Conservation (phyloP, 2,797 vertebrate species). For the Lepilemur ruficaudatus region DNA sequence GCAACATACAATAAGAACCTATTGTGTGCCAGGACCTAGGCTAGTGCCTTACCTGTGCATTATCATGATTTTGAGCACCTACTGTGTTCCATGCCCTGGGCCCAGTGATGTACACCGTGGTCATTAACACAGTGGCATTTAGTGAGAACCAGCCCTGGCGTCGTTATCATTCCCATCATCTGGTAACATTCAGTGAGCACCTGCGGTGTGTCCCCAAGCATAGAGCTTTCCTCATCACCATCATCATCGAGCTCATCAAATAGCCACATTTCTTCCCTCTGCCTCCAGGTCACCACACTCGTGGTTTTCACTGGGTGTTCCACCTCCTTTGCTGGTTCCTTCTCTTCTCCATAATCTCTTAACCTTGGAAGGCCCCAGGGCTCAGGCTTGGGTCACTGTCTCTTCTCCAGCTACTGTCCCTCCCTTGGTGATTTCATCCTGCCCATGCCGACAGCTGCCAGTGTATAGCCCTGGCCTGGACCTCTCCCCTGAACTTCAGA, state of each 20-base stretch:
- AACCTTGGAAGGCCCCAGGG: neutral
- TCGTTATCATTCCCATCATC: no score
- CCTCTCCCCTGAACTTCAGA: neutral
- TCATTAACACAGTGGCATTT: neutral
- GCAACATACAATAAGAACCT: neutral
- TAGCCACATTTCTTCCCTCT: neutral
- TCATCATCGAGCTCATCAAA: neutral
- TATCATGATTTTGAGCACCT: neutral
- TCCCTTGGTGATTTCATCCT: neutral
- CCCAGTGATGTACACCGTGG: neutral
- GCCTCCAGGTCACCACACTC: neutral
- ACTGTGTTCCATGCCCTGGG: neutral
- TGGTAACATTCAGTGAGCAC: neutral
- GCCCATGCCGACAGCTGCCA: neutral
- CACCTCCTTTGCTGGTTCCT: neutral
- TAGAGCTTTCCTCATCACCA: fast-evolving
- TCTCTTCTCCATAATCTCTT: neutral
- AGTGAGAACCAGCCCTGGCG: neutral
- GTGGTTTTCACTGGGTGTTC: no score
- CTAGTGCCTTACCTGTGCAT: neutral
- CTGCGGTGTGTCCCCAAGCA: neutral
- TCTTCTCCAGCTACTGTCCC: neutral
- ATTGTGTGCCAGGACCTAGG: neutral
- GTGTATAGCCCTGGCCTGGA: neutral
- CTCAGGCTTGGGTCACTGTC: neutral